These are phyloP conservation scores for Amphiprion clarkii DNA, from an alignment of 2,797 vertebrate genomes.

Conservation along the genomic window DNA sequence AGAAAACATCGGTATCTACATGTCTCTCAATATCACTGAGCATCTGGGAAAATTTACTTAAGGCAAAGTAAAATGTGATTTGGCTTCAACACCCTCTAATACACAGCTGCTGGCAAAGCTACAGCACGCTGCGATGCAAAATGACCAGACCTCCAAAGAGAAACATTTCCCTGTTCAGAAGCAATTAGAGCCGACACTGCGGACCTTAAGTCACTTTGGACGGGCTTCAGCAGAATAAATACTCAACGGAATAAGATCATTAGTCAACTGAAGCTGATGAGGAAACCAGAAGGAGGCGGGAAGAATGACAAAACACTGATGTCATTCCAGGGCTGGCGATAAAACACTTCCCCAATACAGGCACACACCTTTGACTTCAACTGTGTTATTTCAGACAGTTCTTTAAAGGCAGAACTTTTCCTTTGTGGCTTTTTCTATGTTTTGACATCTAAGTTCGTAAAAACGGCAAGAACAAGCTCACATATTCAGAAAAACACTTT, in stretches of 20 bases:
- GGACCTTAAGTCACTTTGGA: neutral
- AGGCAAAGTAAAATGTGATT: conserved; percentile 9
- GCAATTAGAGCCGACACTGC: neutral
- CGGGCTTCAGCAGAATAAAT: conserved; percentile 29
- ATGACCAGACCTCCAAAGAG: neutral
- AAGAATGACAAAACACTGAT: conserved; percentile 21
- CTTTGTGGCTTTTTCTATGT: neutral
- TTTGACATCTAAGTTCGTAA: neutral
- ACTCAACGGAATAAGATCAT: conserved; percentile 30
- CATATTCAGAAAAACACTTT: conserved; percentile 37
- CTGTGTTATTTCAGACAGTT: conserved; percentile 25
- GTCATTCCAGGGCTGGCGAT: conserved; percentile 32
- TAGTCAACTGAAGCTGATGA: conserved; percentile 43
- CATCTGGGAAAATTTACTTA: conserved; percentile 51
- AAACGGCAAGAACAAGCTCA: conserved; percentile 11
- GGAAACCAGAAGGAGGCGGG: conserved; percentile 40
- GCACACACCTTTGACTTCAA: conserved; percentile 16
- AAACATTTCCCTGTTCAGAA: neutral
- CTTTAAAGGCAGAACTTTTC: neutral
- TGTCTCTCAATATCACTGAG: neutral
- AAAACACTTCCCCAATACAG: conserved; percentile 28
- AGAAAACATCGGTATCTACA: conserved; percentile 10
- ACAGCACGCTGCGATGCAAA: neutral
- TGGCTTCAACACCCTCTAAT: neutral
- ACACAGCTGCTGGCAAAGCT: neutral